Evolutionary conservation across 2,113 vertebrate species (phyloP), one percentile per base, ranked within the genome.

Genomic region (Enhydra lutris): DNA sequence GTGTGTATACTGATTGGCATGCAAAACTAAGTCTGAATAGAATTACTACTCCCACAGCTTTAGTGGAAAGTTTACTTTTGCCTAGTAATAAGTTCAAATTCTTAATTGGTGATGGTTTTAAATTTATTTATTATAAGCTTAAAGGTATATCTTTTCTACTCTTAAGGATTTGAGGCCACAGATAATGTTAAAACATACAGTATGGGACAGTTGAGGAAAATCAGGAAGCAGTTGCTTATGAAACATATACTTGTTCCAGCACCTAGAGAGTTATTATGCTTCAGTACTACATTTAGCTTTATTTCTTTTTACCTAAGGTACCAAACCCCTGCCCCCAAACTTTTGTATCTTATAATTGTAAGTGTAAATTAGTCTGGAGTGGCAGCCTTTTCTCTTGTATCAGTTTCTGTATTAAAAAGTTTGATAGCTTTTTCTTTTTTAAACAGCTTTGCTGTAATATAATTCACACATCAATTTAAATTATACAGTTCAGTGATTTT

Each of bases 371-470:
- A 78, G 39, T 39, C 36, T 92, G 61, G 36, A 79, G 71, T 84
- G 31, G 31, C 45, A 94, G 15, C 6, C 26, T 89, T 94, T 92
- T 55, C 2, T 93, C 81, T 93, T 85, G 36, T 31, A 73, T 94
- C n/a, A 89, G 6, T 91, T 74, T 93, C 57, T 86, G 45, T 5
- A 71, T 82, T 61, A 78, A 91, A 79, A 69, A 42, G 17, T 86
- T 96, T 67, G 50, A 47, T 96, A 83, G n/a, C 6, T 69, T 83
- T 89, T 61, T 59, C 24, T 81, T 91, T 95, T 91, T 91, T 13
- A 95, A 86, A 69, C 1, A 61, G 15, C 26, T 79, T 92, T 92
- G 71, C 23, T 89, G 61, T 52, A 29, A 89, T 57, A n/a, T 52
- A 80, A 84, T 67, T 96, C 36, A 80, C 65, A 94, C 6, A 52